phyloP scores from a whole-genome alignment of 2,797 vertebrate genomes.

The Acropternis orthonyx region DNA sequence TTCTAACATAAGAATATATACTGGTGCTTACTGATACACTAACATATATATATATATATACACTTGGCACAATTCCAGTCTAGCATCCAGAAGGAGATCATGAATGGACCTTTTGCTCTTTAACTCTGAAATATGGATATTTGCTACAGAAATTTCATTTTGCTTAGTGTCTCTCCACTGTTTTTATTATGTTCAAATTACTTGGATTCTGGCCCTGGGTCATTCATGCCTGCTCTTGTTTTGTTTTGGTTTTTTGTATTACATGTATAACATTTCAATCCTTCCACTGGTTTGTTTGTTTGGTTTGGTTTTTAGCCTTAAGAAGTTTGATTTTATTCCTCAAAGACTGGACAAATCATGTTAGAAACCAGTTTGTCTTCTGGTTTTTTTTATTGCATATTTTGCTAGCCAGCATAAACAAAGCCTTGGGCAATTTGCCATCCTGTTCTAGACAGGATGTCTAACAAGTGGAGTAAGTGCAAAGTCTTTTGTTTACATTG shows the following conservation, averaged over 20 bases:
- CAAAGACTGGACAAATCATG: background rate
- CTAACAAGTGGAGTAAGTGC: slow-evolving; percentile 6
- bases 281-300: background rate
- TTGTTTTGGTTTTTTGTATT: background rate
- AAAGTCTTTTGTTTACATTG: background rate
- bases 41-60: background rate
- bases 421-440: background rate
- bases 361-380: slow-evolving; percentile 2
- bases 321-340: background rate
- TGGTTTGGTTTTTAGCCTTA: background rate
- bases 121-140: background rate
- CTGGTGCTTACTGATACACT: background rate
- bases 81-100: background rate
- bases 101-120: background rate
- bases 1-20: background rate
- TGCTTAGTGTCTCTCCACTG: background rate
- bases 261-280: background rate
- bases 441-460: slow-evolving; percentile 4
- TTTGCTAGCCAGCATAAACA: slow-evolving; percentile 21
- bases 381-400: background rate
- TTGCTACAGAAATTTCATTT: background rate
- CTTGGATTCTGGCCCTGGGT: background rate
- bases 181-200: background rate
- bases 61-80: background rate
- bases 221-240: background rate